Base-by-base conservation (phyloP, 2,888 invertebrate genomes). In the Andrena marginata region DNA sequence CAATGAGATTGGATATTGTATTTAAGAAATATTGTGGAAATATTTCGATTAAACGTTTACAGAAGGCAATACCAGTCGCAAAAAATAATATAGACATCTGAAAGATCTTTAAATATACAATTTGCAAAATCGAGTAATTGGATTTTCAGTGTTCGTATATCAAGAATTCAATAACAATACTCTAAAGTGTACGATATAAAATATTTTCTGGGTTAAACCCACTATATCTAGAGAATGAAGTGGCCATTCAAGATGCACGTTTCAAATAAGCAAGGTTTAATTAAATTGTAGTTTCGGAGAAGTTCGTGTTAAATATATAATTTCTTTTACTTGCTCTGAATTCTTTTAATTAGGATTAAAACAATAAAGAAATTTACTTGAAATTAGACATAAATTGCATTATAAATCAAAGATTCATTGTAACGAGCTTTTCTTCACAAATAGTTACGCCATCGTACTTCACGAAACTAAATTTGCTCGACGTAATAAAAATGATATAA, bases 241-340 rank as follows among this genome's bases (percentile, higher is more conserved):
- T 62, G 77, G 74, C 80, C 71, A 71, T 80, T 71, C 80, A 77
- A 78, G 75, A 78, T 73, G 84, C 80, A 72, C 80, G 71, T 80
- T 84, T 80, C 42, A 29, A 26, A 42, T 69, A 51, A 67, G 31
- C 33, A 13, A 48, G 26, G 29, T 71, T 71, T 54, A 72, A 72
- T 84, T 68, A 51, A 77, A 48, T 70, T 75, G 16, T 60, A 31
- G 42, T 67, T 69, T 75, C 8, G 63, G 23, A n/a, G 63, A 48
- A 71, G 23, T 77, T 67, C 23, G 59, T 70, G 64, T 73, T 59
- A 67, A 65, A 42, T 71, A 71, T 56, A 49, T 23, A 7, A 59
- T 71, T 72, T 67, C 78, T 80, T 81, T 85, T 81, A 84, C 77
- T 86, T 85, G 85, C 85, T 85, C 86, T 81, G 83, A 79, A 60